These are phyloP conservation scores for Oegoconia quadripuncta DNA, from an alignment of 2,888 invertebrate species.

Conservation along the genomic window DNA sequence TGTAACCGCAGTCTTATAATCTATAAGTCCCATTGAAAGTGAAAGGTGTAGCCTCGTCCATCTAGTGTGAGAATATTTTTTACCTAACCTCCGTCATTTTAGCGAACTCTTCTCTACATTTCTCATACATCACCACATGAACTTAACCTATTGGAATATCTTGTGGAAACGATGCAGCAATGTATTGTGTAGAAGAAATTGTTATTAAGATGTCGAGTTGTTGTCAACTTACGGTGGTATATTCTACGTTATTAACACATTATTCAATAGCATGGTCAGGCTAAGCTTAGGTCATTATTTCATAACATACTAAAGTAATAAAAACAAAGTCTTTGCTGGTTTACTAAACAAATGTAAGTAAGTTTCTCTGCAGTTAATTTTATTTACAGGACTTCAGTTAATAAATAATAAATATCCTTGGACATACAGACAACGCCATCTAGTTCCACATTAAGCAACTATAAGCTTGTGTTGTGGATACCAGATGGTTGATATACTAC, in stretches of 20 bases:
- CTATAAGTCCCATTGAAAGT: constrained; percentile 15
- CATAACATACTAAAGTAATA: too few species aligned
- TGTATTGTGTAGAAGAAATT: not conserved
- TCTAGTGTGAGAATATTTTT: constrained; percentile 20
- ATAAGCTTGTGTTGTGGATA: too few species aligned
- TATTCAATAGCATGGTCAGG: not conserved
- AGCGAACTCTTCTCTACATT: not conserved
- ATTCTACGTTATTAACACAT: constrained; percentile 1
- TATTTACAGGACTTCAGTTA: too few species aligned
- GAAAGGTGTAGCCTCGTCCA: constrained; percentile 20
- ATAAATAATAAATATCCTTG: too few species aligned
- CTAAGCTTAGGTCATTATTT: constrained; percentile 1
- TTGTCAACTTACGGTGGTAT: not conserved
- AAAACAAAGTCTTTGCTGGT: too few species aligned
- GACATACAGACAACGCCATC: too few species aligned
- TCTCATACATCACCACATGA: not conserved
- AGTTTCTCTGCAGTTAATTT: too few species aligned
- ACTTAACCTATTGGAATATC: too few species aligned
- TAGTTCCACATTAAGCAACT: too few species aligned
- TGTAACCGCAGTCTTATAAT: not conserved
- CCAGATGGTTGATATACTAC: too few species aligned
- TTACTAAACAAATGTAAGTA: not conserved
- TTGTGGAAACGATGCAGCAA: not conserved
- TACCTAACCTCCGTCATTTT: not conserved
- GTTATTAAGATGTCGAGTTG: not conserved